Evolutionary conservation across 2,888 invertebrate species (phyloP), one percentile per base, ranked within the genome.

Genomic region (Lottia gigantea): DNA sequence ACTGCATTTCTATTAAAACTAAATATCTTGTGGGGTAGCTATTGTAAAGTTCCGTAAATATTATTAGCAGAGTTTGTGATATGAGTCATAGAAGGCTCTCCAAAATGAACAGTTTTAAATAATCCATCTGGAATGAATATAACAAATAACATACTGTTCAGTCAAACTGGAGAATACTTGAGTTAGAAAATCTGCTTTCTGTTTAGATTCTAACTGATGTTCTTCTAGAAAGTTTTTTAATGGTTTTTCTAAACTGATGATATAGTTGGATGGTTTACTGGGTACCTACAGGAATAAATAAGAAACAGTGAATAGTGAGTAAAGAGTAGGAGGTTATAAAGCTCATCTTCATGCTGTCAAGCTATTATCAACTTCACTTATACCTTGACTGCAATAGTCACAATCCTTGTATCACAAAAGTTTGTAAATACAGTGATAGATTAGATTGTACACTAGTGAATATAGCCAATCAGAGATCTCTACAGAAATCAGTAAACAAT

Each of bases 191-290:
- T 76, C 75, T 31, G 55, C 40, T 64, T 75, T 81, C 67, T 80
- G 81, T 62, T 77, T 73, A n/a, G 74, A 66, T 31, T 75, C 75
- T 31, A 87, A 67, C 0, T 72, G 64, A 72, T 86, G 83, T 63
- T 86, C 84, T 25, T 82, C 80, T 40, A 83, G 74, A 75, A 87
- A 86, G 71, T 79, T 66, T 49, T 71, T 77, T 14, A 88, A 74
- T 25, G 87, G 88, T 71, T 82, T 83, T 25, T 84, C 62, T 7
- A 84, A 72, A 62, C 78, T 80, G 19, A 71, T 73, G 63, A 85
- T 78, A 70, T 87, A 87, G 2, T 76, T 68, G 0, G 88, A 88
- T n/a, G 87, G 81, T 70, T 87, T 86, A 66, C 72, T 83, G 0
- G 87, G 87, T 7, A 85, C 83, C 86, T 86, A 72, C 8, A 72